These are phyloP conservation scores for Thripadectes ignobilis DNA, from an alignment of 2,797 vertebrate species.

Conservation along the genomic window DNA sequence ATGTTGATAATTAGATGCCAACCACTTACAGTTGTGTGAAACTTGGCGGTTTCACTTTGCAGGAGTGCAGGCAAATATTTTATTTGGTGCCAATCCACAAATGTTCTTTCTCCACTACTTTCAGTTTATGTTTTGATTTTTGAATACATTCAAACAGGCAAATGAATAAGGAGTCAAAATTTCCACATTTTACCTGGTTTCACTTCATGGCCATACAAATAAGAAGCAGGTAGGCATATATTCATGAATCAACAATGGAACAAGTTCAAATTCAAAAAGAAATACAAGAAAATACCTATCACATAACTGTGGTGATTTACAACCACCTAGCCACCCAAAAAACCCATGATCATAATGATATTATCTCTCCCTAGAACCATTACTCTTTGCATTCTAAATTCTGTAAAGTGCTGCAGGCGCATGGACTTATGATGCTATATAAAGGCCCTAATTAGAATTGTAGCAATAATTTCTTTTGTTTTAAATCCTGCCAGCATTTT, in stretches of 20 bases:
- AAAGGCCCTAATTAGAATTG: neutral
- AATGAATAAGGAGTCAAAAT: constrained; percentile 7
- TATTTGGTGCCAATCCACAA: constrained; percentile 17
- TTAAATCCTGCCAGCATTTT: constrained; percentile 25
- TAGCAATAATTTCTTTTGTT: neutral
- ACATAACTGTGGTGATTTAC: neutral
- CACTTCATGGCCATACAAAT: neutral
- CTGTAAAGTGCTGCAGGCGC: neutral
- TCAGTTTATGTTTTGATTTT: constrained; percentile 6
- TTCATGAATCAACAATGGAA: neutral
- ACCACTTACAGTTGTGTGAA: neutral
- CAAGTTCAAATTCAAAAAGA: neutral
- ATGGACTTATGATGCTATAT: neutral
- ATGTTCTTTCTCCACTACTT: neutral
- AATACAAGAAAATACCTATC: neutral
- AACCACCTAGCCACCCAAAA: neutral
- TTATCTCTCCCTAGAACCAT: neutral
- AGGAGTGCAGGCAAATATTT: constrained; percentile 24
- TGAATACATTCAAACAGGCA: neutral
- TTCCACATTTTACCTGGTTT: constrained; percentile 12
- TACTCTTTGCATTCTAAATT: neutral
- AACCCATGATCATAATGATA: neutral
- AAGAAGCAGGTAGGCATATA: neutral
- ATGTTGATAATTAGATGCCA: constrained; percentile 44
- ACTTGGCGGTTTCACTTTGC: neutral